Evolutionary conservation across 2,888 invertebrate genomes (phyloP).

Genomic region (Drosophila monieri): DNA sequence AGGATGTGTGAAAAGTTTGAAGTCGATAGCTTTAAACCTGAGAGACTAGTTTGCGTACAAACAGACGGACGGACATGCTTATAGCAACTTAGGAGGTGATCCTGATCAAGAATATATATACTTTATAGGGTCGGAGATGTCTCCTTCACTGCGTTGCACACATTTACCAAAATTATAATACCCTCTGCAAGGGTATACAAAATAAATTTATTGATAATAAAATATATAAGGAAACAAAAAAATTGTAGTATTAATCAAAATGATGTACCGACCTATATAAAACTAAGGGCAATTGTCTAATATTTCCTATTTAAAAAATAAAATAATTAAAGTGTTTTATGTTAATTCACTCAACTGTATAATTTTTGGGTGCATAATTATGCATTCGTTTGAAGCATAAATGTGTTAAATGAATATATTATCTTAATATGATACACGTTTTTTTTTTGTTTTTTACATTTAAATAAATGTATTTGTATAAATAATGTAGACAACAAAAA

Average conservation of each 20-base stretch:
- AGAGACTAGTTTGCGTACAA: too few species aligned
- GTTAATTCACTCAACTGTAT: slow-evolving; percentile 29
- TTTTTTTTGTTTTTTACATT: not conserved
- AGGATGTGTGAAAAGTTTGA: too few species aligned
- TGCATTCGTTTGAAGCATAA: slow-evolving; percentile 15
- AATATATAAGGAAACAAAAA: not conserved
- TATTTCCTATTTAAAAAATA: slow-evolving; percentile 10
- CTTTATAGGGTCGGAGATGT: too few species aligned
- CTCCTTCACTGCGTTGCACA: too few species aligned
- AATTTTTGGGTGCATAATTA: slow-evolving; percentile 8
- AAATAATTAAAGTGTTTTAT: slow-evolving; percentile 34
- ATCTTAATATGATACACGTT: not conserved
- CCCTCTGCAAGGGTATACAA: too few species aligned
- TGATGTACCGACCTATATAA: not conserved
- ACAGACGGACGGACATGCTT: too few species aligned
- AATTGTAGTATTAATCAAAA: not conserved
- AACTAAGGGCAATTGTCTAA: slow-evolving; percentile 16
- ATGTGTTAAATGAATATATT: slow-evolving; percentile 16
- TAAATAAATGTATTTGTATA: not conserved
- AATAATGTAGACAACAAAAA: not conserved
- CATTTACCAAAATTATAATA: too few species aligned
- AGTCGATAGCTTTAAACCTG: too few species aligned
- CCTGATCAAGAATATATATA: too few species aligned
- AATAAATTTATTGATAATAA: not conserved
- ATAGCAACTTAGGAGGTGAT: too few species aligned